These are phyloP conservation scores for Chloroceryle inda DNA, from an alignment of 2,797 vertebrate species.

Conservation along the genomic window DNA sequence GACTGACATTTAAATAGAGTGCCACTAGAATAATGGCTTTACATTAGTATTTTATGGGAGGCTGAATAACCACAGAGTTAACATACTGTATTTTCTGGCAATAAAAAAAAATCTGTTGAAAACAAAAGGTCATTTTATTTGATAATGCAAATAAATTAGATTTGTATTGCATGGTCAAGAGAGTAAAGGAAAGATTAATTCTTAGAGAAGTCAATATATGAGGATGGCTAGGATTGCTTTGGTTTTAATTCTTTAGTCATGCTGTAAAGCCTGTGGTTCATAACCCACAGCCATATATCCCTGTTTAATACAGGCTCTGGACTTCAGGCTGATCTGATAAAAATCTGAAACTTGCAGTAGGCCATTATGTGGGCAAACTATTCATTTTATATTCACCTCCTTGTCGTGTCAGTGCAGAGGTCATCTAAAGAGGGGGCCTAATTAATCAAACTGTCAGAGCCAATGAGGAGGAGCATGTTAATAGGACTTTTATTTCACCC, in stretches of 20 bases:
- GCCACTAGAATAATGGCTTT: conserved; percentile 46
- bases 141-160: conserved; percentile 42
- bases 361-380: conserved; percentile 83
- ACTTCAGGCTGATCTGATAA: conserved; percentile 73
- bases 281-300: not conserved
- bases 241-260: conserved; percentile 16
- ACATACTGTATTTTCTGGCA: conserved; percentile 52
- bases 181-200: conserved; percentile 28
- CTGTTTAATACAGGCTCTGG: conserved; percentile 37
- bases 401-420: conserved; percentile 88
- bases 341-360: conserved; percentile 78
- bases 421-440: conserved; percentile 89
- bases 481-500: conserved; percentile 95
- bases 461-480: conserved; percentile 95
- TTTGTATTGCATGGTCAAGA: conserved; percentile 37
- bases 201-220: conserved; percentile 8
- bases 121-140: conserved; percentile 74
- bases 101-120: conserved; percentile 50
- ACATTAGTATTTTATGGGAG: conserved; percentile 60
- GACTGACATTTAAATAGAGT: conserved; percentile 68
- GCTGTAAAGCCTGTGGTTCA: conserved; percentile 11
- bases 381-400: conserved; percentile 90
- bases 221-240: not conserved
- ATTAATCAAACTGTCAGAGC: conserved; percentile 97
- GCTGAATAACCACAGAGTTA: conserved; percentile 55